Evolutionary conservation across 1,140 invertebrate genomes (phyloP).

Genomic region (Caenorhabditis briggsae): DNA sequence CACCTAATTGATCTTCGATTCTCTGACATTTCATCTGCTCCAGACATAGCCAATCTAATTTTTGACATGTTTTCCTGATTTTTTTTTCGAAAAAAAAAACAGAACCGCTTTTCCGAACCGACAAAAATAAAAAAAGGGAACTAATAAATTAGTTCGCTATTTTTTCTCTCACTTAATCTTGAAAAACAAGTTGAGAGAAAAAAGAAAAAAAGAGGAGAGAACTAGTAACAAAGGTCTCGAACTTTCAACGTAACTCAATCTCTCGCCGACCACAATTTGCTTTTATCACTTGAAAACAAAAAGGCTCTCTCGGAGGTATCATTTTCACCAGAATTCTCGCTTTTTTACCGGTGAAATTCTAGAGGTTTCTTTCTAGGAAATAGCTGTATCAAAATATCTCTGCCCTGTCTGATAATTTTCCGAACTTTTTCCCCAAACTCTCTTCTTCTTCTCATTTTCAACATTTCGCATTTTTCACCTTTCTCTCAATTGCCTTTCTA

Average conservation of each 20-base stretch:
- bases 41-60: background rate
- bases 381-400: background rate
- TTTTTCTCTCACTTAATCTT: constrained; percentile 12
- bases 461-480: background rate
- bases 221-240: background rate
- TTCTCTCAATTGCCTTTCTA: background rate
- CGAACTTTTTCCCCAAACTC: background rate
- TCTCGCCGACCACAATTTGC: constrained; percentile 6
- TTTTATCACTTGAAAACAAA: constrained; percentile 43
- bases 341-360: background rate
- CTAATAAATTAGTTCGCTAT: background rate
- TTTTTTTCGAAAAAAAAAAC: background rate
- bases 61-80: background rate
- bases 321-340: background rate
- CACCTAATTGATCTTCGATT: background rate
- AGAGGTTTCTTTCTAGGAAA: background rate
- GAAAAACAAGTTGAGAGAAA: too few species aligned
- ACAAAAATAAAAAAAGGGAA: background rate
- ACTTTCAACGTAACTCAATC: constrained; percentile 39
- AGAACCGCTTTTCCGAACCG: background rate
- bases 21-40: background rate
- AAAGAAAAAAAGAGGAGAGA: background rate
- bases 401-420: background rate
- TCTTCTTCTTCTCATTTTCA: background rate
- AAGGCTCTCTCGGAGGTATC: background rate